Evolutionary conservation across 1,140 invertebrate species (phyloP), one percentile per base, ranked within the genome.

Genomic region (Drosophila ohnishii): DNA sequence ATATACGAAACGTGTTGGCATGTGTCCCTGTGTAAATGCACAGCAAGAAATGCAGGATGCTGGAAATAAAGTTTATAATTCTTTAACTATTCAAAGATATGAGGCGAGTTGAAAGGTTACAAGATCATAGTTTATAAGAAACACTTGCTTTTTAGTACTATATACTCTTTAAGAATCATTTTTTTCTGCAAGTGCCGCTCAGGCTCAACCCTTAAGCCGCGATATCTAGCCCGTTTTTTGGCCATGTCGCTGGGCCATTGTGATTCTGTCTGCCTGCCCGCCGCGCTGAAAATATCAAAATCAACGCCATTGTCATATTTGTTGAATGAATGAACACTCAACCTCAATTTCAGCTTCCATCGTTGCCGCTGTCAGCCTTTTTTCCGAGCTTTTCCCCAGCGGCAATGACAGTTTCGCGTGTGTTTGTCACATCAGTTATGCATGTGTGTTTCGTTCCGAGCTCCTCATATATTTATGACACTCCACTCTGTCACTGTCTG

Each of bases 381-480:
- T 50, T 70, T 48, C n/a, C 51, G 28, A 13, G 35, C 45, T 48
- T 66, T 66, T 66, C 70, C 61, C 61, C 48, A 61, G 28, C 48
- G 61, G 72, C 80, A 86, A 86, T 88, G 83, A 86, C 83, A 88
- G 83, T 87, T 87, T 88, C 84, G 84, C 84, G 84, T 88, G 84
- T 79, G 80, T 80, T 88, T 88, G 80, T 78, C 85, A 88, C 80
- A 88, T 88, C 84, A 88, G 84, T 88, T 87, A 88, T 87, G 84
- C 75, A 73, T 69, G 39, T 80, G 48, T 65, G 42, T 64, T 47
- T 32, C 58, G 40, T 64, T 47, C 51, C 58, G 40, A 66, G 59
- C 50, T 76, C 28, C 37, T 65, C 65, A 61, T 77, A 76, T 76
- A 75, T 79, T 78, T 78, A 70, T 88, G 83, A 79, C 79, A 87